Base-by-base conservation (phyloP, 2,797 vertebrate species). In the Myiothlypis coronata region DNA sequence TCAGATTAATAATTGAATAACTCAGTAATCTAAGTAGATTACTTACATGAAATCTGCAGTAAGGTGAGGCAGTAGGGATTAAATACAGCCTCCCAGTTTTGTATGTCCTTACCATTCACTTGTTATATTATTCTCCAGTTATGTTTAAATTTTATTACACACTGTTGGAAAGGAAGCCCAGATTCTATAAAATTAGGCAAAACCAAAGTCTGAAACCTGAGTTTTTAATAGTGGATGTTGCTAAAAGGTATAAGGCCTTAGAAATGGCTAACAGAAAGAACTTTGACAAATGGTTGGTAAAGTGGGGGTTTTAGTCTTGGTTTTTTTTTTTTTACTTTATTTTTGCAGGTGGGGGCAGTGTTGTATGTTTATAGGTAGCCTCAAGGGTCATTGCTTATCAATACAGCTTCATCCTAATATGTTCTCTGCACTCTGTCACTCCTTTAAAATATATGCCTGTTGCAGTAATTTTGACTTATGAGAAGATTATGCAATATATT, bases 301-400 rank as follows among this genome's bases (percentile, higher is more conserved):
- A 53, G 14, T 56, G 23, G 2, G 1, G 1, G 0, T 1, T 41
- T 22, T 28, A 27, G 9, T 70, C 49, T 53, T 16, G 1, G 0
- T 8, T 67, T 49, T 20, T 16, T 27, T 49, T 50, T 28, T 49
- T 49, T 16, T 5, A 17, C 11, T 24, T 43, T 27, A 8, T 32
- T 30, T 83, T 61, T 34, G 28, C 5, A 2, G 17, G 8, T 39
- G 10, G 26, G 22, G 17, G 16, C 5, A 17, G 39, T 47, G 26
- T 49, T 41, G 9, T 34, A 8, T 41, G 23, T 30, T 64, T 46
- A 28, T 27, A 21, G 39, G 9, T 43, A 35, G 14, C 5, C 6
- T 60, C 24, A 20, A 65, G 17, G 4, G 24, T 65, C 24, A 18
- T 55, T 82, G 47, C 22, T 83, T 57, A 14, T 69, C 43, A 60